Conservation (phyloP, 2,888 invertebrate species). For the Rhimphoctona megacephalus region DNA sequence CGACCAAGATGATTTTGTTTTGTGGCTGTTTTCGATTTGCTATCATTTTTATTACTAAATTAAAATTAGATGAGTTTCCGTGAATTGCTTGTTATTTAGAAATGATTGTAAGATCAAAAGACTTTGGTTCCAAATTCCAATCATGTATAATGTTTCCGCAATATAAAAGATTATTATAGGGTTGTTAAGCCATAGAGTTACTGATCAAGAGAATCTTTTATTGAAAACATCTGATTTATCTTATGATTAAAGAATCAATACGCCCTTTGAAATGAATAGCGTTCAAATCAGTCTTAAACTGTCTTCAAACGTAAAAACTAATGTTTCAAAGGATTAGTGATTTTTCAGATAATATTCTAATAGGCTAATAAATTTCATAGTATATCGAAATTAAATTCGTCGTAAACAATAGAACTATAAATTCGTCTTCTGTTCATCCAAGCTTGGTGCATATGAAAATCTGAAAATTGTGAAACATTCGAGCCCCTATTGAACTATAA, state of each 20-base stretch:
- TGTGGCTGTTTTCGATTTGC: background rate
- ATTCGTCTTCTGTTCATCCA: background rate
- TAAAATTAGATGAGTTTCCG: background rate
- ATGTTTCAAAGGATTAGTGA: too few relatives aligned
- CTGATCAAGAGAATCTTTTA: background rate
- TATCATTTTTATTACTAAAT: background rate
- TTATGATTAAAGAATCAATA: too few relatives aligned
- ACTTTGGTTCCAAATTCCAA: background rate
- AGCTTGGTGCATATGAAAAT: background rate
- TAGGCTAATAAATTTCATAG: too few relatives aligned
- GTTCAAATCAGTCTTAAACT: too few relatives aligned
- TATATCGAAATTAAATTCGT: background rate
- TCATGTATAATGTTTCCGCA: background rate
- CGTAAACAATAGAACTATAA: background rate
- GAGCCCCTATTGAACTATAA: background rate
- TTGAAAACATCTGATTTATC: background rate
- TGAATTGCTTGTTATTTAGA: background rate
- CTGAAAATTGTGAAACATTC: background rate
- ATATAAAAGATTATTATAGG: background rate
- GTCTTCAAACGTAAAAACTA: too few relatives aligned
- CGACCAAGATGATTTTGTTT: background rate
- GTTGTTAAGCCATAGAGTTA: background rate
- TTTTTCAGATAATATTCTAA: too few relatives aligned
- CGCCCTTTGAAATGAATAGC: too few relatives aligned
- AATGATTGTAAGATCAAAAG: background rate